These are phyloP conservation scores for Dynastes hyllus DNA, from an alignment of 2,888 invertebrate genomes.

Conservation along the genomic window DNA sequence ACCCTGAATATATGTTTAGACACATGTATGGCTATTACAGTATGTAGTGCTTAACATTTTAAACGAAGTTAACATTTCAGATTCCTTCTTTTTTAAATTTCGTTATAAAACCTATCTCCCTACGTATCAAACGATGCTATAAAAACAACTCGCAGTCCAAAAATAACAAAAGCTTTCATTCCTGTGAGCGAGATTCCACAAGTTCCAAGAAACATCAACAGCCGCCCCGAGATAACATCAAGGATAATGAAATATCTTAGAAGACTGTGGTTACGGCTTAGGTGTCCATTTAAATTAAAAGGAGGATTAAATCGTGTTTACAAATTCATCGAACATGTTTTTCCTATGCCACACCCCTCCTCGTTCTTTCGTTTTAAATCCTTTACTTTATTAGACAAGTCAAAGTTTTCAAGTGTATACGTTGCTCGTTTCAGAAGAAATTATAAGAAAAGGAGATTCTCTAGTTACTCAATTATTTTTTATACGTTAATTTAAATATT, in stretches of 20 bases:
- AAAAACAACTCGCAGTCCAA: slow-evolving; percentile 19
- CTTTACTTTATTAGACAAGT: slow-evolving; percentile 31
- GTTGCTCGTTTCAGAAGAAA: not conserved
- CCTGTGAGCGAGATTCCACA: slow-evolving; percentile 30
- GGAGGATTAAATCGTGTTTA: slow-evolving; percentile 48
- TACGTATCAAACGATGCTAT: not conserved
- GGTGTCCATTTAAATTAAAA: slow-evolving; percentile 49
- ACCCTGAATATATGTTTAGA: no score
- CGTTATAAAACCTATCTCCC: not conserved
- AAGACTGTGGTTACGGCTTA: slow-evolving; percentile 34
- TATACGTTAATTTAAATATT: slow-evolving; percentile 18
- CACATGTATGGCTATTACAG: no score
- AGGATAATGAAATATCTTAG: slow-evolving; percentile 42
- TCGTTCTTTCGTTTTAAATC: slow-evolving; percentile 28
- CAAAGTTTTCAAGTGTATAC: slow-evolving; percentile 16
- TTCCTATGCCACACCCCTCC: slow-evolving; percentile 13
- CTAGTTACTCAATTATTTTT: not conserved
- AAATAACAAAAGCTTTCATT: slow-evolving; percentile 44
- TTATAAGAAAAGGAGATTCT: not conserved
- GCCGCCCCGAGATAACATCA: slow-evolving; percentile 43
- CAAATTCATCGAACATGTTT: slow-evolving; percentile 47
- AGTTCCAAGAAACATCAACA: slow-evolving; percentile 49
- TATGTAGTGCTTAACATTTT: not conserved
- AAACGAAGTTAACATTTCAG: not conserved
- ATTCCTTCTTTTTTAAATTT: not conserved